Percentiles rank a stretch among this genome's conserved stretches.
Evolutionary conservation across 2,113 vertebrate genomes (phyloP).

Genomic region (Clupea harengus): DNA sequence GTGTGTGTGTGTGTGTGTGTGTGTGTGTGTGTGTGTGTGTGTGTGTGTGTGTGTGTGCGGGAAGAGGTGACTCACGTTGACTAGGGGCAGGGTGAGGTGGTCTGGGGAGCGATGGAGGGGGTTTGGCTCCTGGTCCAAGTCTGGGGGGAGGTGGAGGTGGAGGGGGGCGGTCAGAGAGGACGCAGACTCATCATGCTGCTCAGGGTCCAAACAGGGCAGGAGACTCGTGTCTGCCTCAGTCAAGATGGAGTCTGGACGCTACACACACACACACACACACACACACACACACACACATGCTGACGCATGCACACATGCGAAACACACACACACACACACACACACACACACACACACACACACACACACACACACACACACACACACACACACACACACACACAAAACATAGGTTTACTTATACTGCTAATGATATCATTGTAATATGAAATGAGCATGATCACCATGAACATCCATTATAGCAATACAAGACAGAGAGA

Average conservation of each 20-base stretch:
- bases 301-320: neutral
- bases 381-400: slow-evolving; percentile 11
- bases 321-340: neutral
- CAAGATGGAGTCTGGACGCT: slow-evolving; percentile 58
- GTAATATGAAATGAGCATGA: neutral
- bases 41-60: neutral
- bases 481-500: neutral
- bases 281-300: neutral
- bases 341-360: slow-evolving; percentile 9
- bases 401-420: neutral
- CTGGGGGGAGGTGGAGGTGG: slow-evolving; percentile 14
- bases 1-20: neutral
- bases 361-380: slow-evolving; percentile 4
- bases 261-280: neutral
- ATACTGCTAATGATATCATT: too few species aligned
- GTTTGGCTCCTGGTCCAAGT: neutral
- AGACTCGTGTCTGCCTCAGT: slow-evolving; percentile 22
- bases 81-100: slow-evolving; percentile 42
- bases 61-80: slow-evolving; percentile 31
- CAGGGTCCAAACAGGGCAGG: slow-evolving; percentile 49
- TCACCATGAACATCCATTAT: neutral
- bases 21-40: neutral
- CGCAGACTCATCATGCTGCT: slow-evolving; percentile 15
- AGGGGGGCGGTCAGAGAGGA: neutral
- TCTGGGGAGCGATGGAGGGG: slow-evolving; percentile 29